Evolutionary conservation across 2,797 vertebrate species (phyloP).

Genomic region (Decapterus maruadsi): DNA sequence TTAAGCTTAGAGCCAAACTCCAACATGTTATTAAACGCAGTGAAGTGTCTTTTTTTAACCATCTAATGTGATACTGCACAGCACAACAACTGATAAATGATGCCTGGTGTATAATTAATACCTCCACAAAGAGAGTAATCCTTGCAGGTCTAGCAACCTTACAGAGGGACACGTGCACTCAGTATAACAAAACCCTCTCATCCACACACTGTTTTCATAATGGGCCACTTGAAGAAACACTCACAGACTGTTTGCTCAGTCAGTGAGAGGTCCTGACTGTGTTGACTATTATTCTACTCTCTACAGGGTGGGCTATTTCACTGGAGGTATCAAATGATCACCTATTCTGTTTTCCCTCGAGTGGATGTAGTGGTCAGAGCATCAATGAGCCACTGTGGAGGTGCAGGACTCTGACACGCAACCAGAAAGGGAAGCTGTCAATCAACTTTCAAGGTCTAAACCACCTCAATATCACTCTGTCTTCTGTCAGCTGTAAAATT

Average conservation of each 20-base stretch:
- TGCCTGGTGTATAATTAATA: constrained; percentile 5
- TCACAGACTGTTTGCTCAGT: constrained; percentile 74
- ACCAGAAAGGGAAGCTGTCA: constrained; percentile 61
- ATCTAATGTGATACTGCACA: neutral
- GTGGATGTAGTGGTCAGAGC: constrained; percentile 59
- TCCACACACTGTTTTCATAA: constrained; percentile 67
- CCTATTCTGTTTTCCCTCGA: constrained; percentile 73
- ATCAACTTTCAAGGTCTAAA: constrained; percentile 44
- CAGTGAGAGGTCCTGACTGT: constrained; percentile 62
- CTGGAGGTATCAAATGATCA: constrained; percentile 78
- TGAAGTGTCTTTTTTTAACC: neutral
- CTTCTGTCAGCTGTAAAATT: constrained; percentile 14
- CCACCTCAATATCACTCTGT: constrained; percentile 47
- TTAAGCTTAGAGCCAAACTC: neutral
- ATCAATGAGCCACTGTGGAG: constrained; percentile 77
- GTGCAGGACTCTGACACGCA: constrained; percentile 57
- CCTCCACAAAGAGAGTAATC: constrained; percentile 15
- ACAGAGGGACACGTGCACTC: constrained; percentile 21
- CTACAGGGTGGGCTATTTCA: constrained; percentile 74
- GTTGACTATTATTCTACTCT: constrained; percentile 72
- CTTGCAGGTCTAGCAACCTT: constrained; percentile 9
- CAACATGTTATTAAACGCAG: neutral
- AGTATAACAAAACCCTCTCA: constrained; percentile 54
- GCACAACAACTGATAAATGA: neutral
- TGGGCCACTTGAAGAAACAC: constrained; percentile 73